A percentile compares a stretch with the other conserved stretches of the same genome.
These are phyloP conservation scores for Laodelphax striatellus DNA, from an alignment of 1,140 invertebrate genomes.

Conservation along the genomic window DNA sequence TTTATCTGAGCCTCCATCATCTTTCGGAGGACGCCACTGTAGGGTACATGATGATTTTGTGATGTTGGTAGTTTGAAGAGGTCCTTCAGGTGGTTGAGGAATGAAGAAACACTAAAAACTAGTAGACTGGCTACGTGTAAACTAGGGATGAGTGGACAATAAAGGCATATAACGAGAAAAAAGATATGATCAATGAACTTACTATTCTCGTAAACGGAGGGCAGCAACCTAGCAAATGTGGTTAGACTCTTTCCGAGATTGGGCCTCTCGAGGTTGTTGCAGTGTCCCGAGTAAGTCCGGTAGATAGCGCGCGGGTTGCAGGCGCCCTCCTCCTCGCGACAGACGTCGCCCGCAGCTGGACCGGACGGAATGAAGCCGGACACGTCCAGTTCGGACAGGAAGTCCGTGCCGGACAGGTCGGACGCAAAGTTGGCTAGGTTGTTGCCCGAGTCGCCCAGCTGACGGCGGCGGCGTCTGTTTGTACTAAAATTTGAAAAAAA, in stretches of 20 bases:
- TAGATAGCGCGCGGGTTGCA: conserved; percentile 75
- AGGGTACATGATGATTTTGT: conserved; percentile 73
- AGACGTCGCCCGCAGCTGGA: conserved; percentile 41
- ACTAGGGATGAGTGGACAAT: no score
- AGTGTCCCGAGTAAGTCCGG: conserved; percentile 73
- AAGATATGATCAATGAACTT: conserved; percentile 16
- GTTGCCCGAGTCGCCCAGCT: conserved; percentile 50
- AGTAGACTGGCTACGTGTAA: no score
- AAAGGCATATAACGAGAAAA: no score
- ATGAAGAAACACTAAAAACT: no score
- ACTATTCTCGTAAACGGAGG: conserved; percentile 82
- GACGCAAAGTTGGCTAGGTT: conserved; percentile 46
- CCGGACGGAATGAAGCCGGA: conserved; percentile 40
- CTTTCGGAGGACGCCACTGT: conserved; percentile 79
- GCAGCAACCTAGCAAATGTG: conserved; percentile 73
- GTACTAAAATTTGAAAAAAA: conserved; percentile 25
- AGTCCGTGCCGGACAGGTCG: conserved; percentile 21
- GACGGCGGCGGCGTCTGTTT: conserved; percentile 48
- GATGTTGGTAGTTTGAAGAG: conserved; percentile 66
- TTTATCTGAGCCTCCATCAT: conserved; percentile 85
- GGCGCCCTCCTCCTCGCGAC: conserved; percentile 36
- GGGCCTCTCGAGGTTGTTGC: conserved; percentile 83
- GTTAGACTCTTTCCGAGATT: conserved; percentile 73
- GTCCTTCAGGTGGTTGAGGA: conserved; percentile 78
- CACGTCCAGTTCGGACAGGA: conserved; percentile 55